phyloP scores from a whole-genome alignment of 2,888 invertebrate species.

The Thelaira solivaga region DNA sequence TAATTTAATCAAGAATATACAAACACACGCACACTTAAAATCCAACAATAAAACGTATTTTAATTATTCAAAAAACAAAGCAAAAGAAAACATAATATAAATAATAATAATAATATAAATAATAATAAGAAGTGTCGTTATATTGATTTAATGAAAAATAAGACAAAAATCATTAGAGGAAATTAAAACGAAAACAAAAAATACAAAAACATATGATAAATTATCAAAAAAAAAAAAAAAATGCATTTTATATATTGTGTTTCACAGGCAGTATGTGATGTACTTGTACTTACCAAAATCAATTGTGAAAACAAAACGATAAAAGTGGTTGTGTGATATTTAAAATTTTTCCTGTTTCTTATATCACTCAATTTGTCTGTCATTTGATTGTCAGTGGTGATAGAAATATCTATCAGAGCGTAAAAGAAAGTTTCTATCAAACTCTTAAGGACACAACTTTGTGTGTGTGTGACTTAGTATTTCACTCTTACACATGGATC shows the following conservation, averaged over 20 bases:
- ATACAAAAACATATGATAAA: constrained; percentile 55
- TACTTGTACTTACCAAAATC: neutral
- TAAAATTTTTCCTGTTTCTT: too few relatives aligned
- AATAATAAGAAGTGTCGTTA: constrained; percentile 55
- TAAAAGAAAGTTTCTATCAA: too few relatives aligned
- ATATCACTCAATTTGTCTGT: too few relatives aligned
- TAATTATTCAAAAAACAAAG: constrained; percentile 31
- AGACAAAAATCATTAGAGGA: constrained; percentile 53
- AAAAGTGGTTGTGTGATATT: too few relatives aligned
- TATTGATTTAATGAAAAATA: constrained; percentile 45
- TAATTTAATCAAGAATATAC: constrained; percentile 38
- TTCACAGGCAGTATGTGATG: neutral
- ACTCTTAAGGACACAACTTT: too few relatives aligned
- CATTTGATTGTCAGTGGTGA: too few relatives aligned
- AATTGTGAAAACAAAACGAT: too few relatives aligned
- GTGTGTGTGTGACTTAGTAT: too few relatives aligned
- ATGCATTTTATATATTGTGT: neutral
- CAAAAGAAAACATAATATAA: too few relatives aligned
- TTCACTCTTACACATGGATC: too few relatives aligned
- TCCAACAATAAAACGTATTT: constrained; percentile 42
- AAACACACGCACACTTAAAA: constrained; percentile 58
- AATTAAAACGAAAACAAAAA: constrained; percentile 50
- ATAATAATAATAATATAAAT: too few relatives aligned
- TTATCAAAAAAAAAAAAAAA: constrained; percentile 21
- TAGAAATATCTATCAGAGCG: too few relatives aligned